A percentile compares a stretch with the other conserved stretches of the same genome.
Evolutionary conservation across 2,797 vertebrate species (phyloP).

Genomic region (Acropternis orthonyx): DNA sequence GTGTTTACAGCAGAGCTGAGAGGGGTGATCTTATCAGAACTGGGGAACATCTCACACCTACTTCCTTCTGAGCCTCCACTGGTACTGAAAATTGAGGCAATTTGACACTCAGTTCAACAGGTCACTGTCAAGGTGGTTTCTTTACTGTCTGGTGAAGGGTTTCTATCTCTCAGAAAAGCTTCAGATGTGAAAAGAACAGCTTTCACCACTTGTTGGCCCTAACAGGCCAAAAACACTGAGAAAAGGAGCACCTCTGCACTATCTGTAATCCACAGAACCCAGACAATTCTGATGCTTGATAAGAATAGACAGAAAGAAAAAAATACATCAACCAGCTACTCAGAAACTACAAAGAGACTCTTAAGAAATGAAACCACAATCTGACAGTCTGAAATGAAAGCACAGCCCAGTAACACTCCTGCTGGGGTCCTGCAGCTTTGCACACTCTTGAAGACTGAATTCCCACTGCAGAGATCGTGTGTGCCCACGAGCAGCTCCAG

Average conservation of each 20-base stretch:
- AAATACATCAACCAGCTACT: background rate
- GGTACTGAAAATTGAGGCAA: background rate
- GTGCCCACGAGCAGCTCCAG: background rate
- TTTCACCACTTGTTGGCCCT: background rate
- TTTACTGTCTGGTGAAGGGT: background rate
- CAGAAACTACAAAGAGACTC: background rate
- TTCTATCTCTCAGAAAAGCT: background rate
- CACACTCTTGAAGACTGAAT: background rate
- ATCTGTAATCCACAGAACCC: background rate
- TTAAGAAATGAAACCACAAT: background rate
- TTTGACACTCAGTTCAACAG: background rate
- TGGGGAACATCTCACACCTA: background rate
- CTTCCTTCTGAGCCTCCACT: background rate
- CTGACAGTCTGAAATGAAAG: background rate
- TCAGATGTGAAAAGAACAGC: background rate
- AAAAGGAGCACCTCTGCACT: background rate
- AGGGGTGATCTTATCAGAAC: background rate
- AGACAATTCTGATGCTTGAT: background rate
- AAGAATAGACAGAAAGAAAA: background rate
- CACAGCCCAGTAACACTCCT: background rate
- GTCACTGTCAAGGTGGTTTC: background rate
- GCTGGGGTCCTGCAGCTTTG: background rate
- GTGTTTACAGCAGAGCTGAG: background rate
- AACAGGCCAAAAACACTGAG: background rate
- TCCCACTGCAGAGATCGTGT: background rate